Evolutionary conservation across 1,140 invertebrate genomes (phyloP), one percentile per base, ranked within the genome.

Genomic region (Bombus confusus): DNA sequence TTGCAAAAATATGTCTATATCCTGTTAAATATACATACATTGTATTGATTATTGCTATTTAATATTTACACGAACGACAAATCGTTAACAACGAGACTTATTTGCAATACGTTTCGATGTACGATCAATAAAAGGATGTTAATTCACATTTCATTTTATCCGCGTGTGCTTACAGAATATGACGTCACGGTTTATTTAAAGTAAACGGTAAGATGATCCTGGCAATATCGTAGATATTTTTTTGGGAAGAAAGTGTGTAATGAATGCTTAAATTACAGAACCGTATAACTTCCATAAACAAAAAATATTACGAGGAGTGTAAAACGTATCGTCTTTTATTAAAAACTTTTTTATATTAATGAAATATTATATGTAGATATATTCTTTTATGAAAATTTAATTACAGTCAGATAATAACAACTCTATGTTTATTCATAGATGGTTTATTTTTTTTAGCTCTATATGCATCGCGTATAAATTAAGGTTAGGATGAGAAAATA

Each of bases 131-230:
- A 64, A 87, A 85, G 47, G 18, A 57, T 72, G 12, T 72, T 87
- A 71, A 87, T 85, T 73, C 74, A 80, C 77, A 87, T 88, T 80
- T 87, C 59, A 74, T 73, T 75, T 80, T 59, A 85, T 71, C 37
- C 39, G 73, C n/a, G 57, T 87, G 73, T 88, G 79, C 77, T 82
- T 88, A 37, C 74, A 72, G 43, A 66, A n/a, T 28, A 80, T 88
- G 87, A 89, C 80, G 83, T 89, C 88, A 88, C 69, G 68, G 57
- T 88, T 88, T 86, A 89, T 88, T 86, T 89, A 86, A 89, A 82
- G 64, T 75, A 79, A 64, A 39, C 73, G 59, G 83, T 89, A 89
- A 89, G 71, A 82, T 57, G 79, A 89, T 88, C 79, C 69, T 75
- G 64, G 57, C 34, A 75, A 73, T 80, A 81, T 85, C 43, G 31